Conservation (phyloP, 37 sponge, comb jelly and placozoan species). For the Spongilla lacustris region DNA sequence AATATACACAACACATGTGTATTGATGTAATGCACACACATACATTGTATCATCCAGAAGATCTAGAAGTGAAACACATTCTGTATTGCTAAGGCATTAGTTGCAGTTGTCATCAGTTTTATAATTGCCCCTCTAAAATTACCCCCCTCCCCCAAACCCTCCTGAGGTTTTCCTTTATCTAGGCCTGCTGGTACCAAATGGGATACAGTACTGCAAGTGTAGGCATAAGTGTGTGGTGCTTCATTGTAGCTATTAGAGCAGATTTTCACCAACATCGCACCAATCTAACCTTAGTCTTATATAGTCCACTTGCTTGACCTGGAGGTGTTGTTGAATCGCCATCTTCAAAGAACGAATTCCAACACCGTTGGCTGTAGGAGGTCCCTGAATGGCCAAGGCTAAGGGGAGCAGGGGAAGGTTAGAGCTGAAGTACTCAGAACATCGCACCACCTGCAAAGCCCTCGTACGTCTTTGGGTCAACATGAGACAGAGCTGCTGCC, state of each 20-base stretch:
- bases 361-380: not conserved
- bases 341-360: conserved; percentile 25
- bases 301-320: conserved; percentile 8
- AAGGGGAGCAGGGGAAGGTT: not conserved
- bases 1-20: not conserved
- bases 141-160: too few relatives aligned
- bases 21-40: conserved; percentile 8
- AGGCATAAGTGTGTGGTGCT: too few relatives aligned
- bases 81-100: too few relatives aligned
- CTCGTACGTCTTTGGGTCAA: conserved; percentile 81
- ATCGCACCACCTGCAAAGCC: conserved; percentile 48
- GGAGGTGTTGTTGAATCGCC: conserved; percentile 38
- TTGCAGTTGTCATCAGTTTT: too few relatives aligned
- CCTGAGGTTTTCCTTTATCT: too few relatives aligned
- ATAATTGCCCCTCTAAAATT: too few relatives aligned
- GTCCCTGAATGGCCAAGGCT: conserved; percentile 27
- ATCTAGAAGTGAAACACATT: too few relatives aligned
- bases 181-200: too few relatives aligned
- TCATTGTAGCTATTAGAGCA: too few relatives aligned
- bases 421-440: not conserved
- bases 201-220: too few relatives aligned
- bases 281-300: conserved; percentile 23
- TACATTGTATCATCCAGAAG: too few relatives aligned
- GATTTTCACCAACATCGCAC: not conserved
- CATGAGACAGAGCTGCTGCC: conserved; percentile 18